These are phyloP conservation scores for Venustaconcha ellipsiformis DNA, from an alignment of 1,140 invertebrate genomes.

Conservation along the genomic window DNA sequence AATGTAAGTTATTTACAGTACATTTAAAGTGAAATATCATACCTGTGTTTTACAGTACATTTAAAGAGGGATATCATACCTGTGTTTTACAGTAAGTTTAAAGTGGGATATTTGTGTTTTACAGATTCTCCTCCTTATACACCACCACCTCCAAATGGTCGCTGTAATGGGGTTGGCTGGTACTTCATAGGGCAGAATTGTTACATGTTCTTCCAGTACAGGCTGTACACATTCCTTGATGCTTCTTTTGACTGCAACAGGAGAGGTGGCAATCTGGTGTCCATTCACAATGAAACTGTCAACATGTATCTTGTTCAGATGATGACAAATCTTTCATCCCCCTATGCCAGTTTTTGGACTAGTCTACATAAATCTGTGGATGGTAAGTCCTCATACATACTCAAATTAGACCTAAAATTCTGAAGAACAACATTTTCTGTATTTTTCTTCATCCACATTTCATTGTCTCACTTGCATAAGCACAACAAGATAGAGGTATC, in stretches of 20 bases:
- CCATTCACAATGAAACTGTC: constrained; percentile 11
- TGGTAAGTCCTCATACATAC: constrained; percentile 8
- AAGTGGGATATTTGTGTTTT: neutral
- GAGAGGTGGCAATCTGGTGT: constrained; percentile 15
- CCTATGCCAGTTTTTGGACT: constrained; percentile 23
- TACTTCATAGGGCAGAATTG: constrained; percentile 8
- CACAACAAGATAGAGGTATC: too few species aligned
- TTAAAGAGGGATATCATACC: too few species aligned
- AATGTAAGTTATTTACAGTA: too few species aligned
- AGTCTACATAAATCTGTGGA: constrained; percentile 29
- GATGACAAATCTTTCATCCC: constrained; percentile 1
- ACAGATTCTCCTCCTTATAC: constrained; percentile 17
- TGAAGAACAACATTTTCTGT: too few species aligned
- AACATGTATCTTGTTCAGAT: constrained; percentile 15
- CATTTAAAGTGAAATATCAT: too few species aligned
- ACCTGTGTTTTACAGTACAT: too few species aligned
- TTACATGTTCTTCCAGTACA: constrained; percentile 12
- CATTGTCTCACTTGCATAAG: too few species aligned
- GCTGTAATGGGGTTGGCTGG: constrained; percentile 17
- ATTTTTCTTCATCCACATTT: too few species aligned
- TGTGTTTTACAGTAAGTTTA: too few species aligned
- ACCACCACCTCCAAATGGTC: constrained; percentile 24
- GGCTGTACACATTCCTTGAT: constrained; percentile 9
- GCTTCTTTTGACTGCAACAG: constrained; percentile 19
- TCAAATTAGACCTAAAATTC: too few species aligned